Evolutionary conservation across 2,797 vertebrate genomes (phyloP).

Genomic region (Malacoraja senta): DNA sequence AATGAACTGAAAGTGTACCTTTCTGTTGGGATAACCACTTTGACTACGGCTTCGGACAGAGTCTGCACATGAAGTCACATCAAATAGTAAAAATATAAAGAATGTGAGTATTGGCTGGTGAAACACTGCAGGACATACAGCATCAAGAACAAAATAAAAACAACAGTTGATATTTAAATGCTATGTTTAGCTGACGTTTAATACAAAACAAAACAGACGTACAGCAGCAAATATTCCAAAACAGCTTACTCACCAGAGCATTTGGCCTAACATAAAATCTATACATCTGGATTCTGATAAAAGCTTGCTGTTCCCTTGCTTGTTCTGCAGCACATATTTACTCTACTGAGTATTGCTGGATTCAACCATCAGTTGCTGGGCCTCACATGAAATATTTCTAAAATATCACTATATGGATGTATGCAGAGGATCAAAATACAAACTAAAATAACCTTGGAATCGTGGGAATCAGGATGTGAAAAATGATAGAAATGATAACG

Average conservation of each 20-base stretch:
- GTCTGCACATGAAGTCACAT: conserved; percentile 74
- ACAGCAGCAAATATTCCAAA: conserved; percentile 23
- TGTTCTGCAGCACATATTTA: neutral
- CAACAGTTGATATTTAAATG: conserved; percentile 32
- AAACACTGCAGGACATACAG: conserved; percentile 63
- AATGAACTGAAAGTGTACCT: conserved; percentile 67
- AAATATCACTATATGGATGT: conserved; percentile 12
- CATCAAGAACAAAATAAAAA: conserved; percentile 47
- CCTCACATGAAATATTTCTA: neutral
- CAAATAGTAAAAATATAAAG: conserved; percentile 67
- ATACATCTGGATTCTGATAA: conserved; percentile 19
- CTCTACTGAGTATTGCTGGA: neutral
- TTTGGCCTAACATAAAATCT: conserved; percentile 31
- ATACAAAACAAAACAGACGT: neutral
- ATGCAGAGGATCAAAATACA: neutral
- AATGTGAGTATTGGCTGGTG: conserved; percentile 60
- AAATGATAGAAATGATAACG: neutral
- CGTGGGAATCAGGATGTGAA: neutral
- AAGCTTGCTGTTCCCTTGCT: conserved; percentile 5
- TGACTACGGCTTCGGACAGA: conserved; percentile 77
- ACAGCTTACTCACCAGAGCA: conserved; percentile 27
- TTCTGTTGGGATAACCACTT: conserved; percentile 78
- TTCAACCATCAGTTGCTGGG: conserved; percentile 9
- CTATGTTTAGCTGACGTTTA: conserved; percentile 19
- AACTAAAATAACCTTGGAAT: neutral